Percentiles rank a stretch among this genome's conserved stretches.
These are phyloP conservation scores for Eretmocerus hayati DNA, from an alignment of 2,888 invertebrate genomes.

Conservation along the genomic window DNA sequence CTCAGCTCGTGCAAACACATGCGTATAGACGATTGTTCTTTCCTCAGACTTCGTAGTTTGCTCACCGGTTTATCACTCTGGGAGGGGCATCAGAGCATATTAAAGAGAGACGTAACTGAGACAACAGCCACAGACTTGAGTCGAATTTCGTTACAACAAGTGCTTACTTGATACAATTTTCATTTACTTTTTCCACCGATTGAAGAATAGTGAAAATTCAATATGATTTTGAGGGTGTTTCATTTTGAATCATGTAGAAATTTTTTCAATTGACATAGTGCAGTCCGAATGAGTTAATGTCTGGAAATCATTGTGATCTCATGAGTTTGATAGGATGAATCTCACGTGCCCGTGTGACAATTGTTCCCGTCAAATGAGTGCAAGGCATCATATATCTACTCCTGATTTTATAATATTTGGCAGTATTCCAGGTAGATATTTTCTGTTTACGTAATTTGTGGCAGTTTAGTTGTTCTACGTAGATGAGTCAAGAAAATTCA, in stretches of 20 bases:
- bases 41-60: background rate
- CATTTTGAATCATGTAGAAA: background rate
- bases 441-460: too few species aligned
- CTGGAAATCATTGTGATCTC: background rate
- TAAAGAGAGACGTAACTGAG: constrained; percentile 10
- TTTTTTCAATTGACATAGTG: too few species aligned
- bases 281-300: background rate
- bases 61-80: constrained; percentile 9
- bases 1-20: too few species aligned
- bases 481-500: too few species aligned
- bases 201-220: background rate
- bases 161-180: background rate
- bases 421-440: constrained; percentile 16
- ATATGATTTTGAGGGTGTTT: background rate
- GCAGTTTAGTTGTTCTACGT: too few species aligned
- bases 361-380: background rate
- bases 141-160: constrained; percentile 13
- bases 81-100: constrained; percentile 10
- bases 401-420: constrained; percentile 9
- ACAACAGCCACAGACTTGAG: constrained; percentile 6
- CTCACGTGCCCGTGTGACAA: too few species aligned
- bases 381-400: background rate
- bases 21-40: too few species aligned
- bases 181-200: background rate
- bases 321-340: background rate